Evolutionary conservation across 2,888 invertebrate species (phyloP).

Genomic region (Sarcophaga variegata): DNA sequence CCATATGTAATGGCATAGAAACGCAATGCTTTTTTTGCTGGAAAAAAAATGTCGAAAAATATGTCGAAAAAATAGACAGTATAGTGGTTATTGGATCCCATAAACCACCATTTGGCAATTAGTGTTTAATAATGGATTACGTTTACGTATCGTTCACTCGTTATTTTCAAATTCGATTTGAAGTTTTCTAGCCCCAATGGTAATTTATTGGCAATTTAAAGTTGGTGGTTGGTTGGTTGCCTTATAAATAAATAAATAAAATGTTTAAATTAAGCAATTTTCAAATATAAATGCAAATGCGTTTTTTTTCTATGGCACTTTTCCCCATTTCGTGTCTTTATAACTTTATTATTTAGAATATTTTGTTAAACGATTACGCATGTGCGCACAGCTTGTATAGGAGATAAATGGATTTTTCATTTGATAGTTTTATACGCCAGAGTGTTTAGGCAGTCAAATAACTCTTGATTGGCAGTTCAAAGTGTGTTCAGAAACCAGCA

Average conservation of each 20-base stretch:
- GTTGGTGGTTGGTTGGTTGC: background rate
- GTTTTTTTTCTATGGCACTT: constrained; percentile 24
- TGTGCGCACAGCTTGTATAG: constrained; percentile 43
- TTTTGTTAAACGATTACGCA: constrained; percentile 44
- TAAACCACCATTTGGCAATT: constrained; percentile 63
- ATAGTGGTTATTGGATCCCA: constrained; percentile 38
- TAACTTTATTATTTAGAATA: constrained; percentile 53
- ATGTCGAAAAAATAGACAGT: background rate
- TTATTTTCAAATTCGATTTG: constrained; percentile 34
- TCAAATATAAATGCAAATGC: constrained; percentile 70
- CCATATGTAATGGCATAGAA: background rate
- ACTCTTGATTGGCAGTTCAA: background rate
- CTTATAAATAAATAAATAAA: constrained; percentile 45
- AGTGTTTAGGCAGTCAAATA: background rate
- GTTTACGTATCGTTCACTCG: background rate
- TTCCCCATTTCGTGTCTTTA: constrained; percentile 6
- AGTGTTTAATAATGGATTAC: constrained; percentile 61
- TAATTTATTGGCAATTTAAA: constrained; percentile 66
- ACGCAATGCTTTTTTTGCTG: constrained; percentile 49
- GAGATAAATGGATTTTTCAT: constrained; percentile 49
- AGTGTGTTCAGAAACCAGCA: no score
- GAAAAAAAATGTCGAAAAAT: constrained; percentile 14
- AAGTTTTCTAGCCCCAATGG: constrained; percentile 50
- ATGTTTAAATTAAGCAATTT: constrained; percentile 61
- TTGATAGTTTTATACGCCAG: background rate